Evolutionary conservation across 2,113 vertebrate genomes (phyloP).

Genomic region (Pelmatolapia mariae): DNA sequence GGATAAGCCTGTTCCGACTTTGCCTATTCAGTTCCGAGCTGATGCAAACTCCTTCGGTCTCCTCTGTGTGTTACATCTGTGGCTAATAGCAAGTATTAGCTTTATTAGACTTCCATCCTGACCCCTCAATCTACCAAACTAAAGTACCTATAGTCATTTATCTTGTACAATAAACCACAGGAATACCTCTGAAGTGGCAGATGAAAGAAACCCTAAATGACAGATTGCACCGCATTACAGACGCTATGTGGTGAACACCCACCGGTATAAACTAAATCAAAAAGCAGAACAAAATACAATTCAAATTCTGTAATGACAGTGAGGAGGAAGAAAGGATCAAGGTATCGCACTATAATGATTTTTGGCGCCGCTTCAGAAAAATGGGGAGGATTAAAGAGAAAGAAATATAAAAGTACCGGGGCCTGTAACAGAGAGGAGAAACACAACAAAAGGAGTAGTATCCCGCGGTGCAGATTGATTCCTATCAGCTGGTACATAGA

Average conservation of each 20-base stretch:
- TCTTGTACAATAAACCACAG: not conserved
- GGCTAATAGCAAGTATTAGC: not conserved
- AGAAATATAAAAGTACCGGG: constrained; percentile 27
- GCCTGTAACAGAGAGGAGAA: constrained; percentile 25
- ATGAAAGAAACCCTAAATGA: not conserved
- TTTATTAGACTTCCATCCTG: not conserved
- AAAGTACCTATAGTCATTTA: not conserved
- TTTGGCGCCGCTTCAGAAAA: constrained; percentile 15
- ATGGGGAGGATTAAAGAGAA: constrained; percentile 21
- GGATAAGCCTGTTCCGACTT: not conserved
- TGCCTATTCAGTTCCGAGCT: not conserved
- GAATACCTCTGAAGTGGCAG: not conserved
- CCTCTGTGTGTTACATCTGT: not conserved
- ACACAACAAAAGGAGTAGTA: constrained; percentile 52
- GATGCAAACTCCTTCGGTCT: not conserved
- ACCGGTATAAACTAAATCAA: not conserved
- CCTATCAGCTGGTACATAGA: constrained; percentile 64
- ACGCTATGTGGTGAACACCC: not conserved
- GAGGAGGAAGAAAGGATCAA: not conserved
- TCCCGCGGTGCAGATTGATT: constrained; percentile 62
- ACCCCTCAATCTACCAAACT: not conserved
- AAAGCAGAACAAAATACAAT: not conserved
- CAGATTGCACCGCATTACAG: not conserved
- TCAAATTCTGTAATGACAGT: not conserved
- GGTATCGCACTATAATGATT: constrained; percentile 17